Conservation (phyloP, 2,888 invertebrate species). For the Zeuzera pyrina region DNA sequence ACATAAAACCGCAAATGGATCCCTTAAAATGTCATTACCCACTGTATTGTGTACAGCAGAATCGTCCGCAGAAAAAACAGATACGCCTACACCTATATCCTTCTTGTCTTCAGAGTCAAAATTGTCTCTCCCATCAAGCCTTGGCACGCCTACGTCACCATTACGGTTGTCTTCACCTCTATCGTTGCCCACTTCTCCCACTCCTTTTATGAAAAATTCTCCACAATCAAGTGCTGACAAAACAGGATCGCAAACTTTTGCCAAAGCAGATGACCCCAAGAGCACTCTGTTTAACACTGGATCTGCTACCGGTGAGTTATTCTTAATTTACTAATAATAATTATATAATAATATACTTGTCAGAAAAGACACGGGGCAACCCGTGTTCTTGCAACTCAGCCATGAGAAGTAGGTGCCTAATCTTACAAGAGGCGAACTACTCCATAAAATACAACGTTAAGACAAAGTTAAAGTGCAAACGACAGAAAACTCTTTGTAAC, state of each 20-base stretch:
- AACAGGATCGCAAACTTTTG: conserved; percentile 29
- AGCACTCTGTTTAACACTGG: conserved; percentile 33
- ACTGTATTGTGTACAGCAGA: conserved; percentile 52
- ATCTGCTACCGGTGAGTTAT: conserved; percentile 59
- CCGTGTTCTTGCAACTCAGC: no score
- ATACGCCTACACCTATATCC: conserved; percentile 27
- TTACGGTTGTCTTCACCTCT: conserved; percentile 46
- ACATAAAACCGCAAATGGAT: conserved; percentile 28
- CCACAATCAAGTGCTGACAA: conserved; percentile 33
- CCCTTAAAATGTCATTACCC: conserved; percentile 46
- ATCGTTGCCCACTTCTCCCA: conserved; percentile 48
- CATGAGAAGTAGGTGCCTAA: no score
- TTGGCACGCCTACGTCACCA: conserved; percentile 56
- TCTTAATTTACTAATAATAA: background rate
- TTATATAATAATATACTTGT: no score
- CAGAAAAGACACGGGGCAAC: no score
- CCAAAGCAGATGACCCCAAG: conserved; percentile 20
- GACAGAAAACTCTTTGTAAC: no score
- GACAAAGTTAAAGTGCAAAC: no score
- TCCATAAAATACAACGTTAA: no score
- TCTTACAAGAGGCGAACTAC: no score
- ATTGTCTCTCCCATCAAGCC: conserved; percentile 48
- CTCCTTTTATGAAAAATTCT: conserved; percentile 41
- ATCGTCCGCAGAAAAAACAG: conserved; percentile 25
- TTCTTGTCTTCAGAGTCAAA: conserved; percentile 53